Base-by-base conservation (phyloP, 2,888 invertebrate species). In the Coenonympha glycerion region DNA sequence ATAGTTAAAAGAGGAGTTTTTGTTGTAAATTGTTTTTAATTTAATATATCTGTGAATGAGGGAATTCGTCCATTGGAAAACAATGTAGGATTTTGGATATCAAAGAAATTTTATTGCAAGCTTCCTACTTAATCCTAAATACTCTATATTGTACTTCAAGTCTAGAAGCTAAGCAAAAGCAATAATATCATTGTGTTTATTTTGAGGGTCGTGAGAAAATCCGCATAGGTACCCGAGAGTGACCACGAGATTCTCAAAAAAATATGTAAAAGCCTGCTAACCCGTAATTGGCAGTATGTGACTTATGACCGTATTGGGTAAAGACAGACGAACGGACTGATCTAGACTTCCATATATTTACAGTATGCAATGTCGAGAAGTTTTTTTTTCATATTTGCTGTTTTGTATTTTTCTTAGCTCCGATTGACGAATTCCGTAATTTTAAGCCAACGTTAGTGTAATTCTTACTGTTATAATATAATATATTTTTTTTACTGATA, bases 401-500 rank as follows among this genome's bases (percentile, higher is more conserved):
- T 19, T 4, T 2, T 9, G n/a, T 9, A n/a, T 9, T 19, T 6
- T 16, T 30, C 15, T 6, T n/a, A 5, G 21, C 40, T 28, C 37
- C 34, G 19, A 39, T 50, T 31, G 53, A 37, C 47, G 59, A 59
- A 60, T 58, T 56, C 53, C 57, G 55, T 60, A 49, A 59, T 59
- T 58, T 61, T 60, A 60, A 61, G 63, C 60, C 69, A 71, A 71
- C 69, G 61, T 65, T 79, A 79, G 79, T 61, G 73, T 79, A 77
- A 71, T 75, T 76, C 68, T 68, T 66, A 68, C 67, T 73, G 74
- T 74, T 74, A 71, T 73, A 79, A 82, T 74, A 78, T 81, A 76
- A 79, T 83, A 82, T 82, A 82, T 84, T 78, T 83, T 82, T 81
- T 83, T 84, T 82, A 81, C 79, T 77, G 79, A 76, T 79, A 78